phyloP scores from a whole-genome alignment of 1,140 invertebrate genomes.

The Solenopsis fugax region DNA sequence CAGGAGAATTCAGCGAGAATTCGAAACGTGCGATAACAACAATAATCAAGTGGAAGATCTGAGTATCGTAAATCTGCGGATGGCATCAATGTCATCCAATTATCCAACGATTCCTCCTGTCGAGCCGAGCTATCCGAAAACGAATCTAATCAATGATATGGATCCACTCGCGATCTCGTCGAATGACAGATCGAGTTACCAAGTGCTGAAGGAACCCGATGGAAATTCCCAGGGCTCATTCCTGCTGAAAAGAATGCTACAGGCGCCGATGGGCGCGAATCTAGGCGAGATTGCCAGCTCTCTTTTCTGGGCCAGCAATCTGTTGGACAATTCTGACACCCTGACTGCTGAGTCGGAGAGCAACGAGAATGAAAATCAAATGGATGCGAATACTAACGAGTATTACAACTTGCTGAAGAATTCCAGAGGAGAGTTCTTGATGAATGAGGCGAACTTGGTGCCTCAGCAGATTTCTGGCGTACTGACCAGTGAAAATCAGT shows the following conservation, averaged over 20 bases:
- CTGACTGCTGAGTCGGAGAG: slow-evolving; percentile 83
- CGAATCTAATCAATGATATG: slow-evolving; percentile 48
- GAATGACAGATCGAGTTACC: slow-evolving; percentile 59
- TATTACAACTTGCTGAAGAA: slow-evolving; percentile 68
- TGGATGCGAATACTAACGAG: slow-evolving; percentile 57
- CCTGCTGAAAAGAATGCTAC: slow-evolving; percentile 83
- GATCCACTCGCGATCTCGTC: slow-evolving; percentile 50
- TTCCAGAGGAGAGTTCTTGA: slow-evolving; percentile 63
- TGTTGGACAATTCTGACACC: slow-evolving; percentile 83
- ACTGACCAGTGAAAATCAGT: slow-evolving; percentile 61
- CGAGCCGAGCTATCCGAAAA: slow-evolving; percentile 32
- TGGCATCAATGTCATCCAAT: slow-evolving; percentile 56
- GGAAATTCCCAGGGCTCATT: slow-evolving; percentile 70
- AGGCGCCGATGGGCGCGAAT: slow-evolving; percentile 84
- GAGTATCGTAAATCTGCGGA: slow-evolving; percentile 76
- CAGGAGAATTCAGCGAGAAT: slow-evolving; percentile 75
- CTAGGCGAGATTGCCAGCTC: slow-evolving; percentile 81
- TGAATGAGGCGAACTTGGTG: slow-evolving; percentile 65
- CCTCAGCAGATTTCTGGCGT: slow-evolving; percentile 64
- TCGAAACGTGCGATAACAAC: slow-evolving; percentile 77
- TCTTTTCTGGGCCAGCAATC: slow-evolving; percentile 72
- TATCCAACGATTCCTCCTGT: slow-evolving; percentile 58
- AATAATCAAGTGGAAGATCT: slow-evolving; percentile 73
- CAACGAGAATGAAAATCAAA: slow-evolving; percentile 77
- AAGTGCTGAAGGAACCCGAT: slow-evolving; percentile 65